Evolutionary conservation across 2,888 invertebrate genomes (phyloP).

Genomic region (Hoplodrina ambigua): DNA sequence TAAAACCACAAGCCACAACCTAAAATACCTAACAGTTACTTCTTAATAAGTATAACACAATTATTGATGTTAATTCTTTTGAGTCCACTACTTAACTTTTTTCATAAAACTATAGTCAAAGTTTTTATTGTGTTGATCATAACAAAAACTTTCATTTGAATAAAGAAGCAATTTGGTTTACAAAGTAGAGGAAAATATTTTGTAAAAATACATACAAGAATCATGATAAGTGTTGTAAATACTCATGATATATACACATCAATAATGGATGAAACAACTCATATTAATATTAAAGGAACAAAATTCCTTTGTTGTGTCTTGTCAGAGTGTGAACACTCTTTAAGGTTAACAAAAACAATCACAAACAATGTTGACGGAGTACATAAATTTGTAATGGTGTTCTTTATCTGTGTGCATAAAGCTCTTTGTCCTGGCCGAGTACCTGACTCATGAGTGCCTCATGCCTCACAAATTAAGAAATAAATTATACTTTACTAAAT

Average conservation of each 20-base stretch:
- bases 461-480: slow-evolving; percentile 19
- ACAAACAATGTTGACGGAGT: slow-evolving; percentile 49
- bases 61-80: not conserved
- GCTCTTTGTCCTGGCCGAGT: slow-evolving; percentile 56
- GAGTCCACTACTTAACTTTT: not conserved
- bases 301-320: slow-evolving; percentile 22
- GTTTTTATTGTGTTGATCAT: not conserved
- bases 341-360: slow-evolving; percentile 37
- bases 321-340: slow-evolving; percentile 20
- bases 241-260: slow-evolving; percentile 12
- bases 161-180: slow-evolving; percentile 5
- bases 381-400: slow-evolving; percentile 49
- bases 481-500: not conserved
- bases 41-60: not conserved
- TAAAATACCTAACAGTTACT: slow-evolving; percentile 22
- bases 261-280: slow-evolving; percentile 31
- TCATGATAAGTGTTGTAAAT: slow-evolving; percentile 20
- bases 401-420: slow-evolving; percentile 55
- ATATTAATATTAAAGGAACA: slow-evolving; percentile 13
- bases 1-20: slow-evolving; percentile 43
- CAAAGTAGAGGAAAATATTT: slow-evolving; percentile 17
- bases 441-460: slow-evolving; percentile 49
- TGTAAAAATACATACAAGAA: slow-evolving; percentile 16
- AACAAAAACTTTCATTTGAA: not conserved
- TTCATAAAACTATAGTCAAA: not conserved